phyloP scores from a whole-genome alignment of 2,797 vertebrate genomes.

The Tapirus indicus region DNA sequence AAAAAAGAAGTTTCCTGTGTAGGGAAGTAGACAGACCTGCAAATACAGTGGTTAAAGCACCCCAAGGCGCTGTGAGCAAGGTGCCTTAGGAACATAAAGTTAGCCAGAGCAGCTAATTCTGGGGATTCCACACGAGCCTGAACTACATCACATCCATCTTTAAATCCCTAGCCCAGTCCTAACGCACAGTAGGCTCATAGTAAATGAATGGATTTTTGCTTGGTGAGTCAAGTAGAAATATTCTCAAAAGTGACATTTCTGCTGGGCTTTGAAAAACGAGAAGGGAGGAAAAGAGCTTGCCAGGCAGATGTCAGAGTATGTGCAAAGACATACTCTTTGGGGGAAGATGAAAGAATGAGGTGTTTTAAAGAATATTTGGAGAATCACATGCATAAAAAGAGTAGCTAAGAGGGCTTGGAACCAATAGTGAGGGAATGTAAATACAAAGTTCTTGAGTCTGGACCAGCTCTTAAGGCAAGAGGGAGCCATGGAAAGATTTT shows the following conservation, averaged over 20 bases:
- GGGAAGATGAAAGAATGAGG: not conserved
- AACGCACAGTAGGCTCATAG: not conserved
- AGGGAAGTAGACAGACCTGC: not conserved
- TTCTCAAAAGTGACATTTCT: slow-evolving; percentile 23
- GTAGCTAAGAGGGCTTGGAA: not conserved
- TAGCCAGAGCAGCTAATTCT: not conserved
- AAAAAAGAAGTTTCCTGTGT: not conserved
- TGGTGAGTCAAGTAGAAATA: not conserved
- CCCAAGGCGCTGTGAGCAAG: too few relatives aligned
- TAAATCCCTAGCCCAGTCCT: not conserved
- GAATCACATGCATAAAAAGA: not conserved
- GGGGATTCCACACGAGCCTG: not conserved
- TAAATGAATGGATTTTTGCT: not conserved
- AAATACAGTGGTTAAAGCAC: not conserved
- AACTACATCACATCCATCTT: too few relatives aligned
- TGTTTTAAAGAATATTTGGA: not conserved
- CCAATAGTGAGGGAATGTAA: not conserved
- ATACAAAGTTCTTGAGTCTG: not conserved
- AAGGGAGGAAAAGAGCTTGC: not conserved
- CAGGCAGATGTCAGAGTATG: not conserved
- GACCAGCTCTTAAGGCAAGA: not conserved
- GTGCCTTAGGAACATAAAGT: too few relatives aligned
- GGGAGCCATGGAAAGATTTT: not conserved
- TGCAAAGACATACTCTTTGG: not conserved
- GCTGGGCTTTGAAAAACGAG: not conserved